Base-by-base conservation (phyloP, 2,113 vertebrate species). In the Brachionichthys hirsutus region DNA sequence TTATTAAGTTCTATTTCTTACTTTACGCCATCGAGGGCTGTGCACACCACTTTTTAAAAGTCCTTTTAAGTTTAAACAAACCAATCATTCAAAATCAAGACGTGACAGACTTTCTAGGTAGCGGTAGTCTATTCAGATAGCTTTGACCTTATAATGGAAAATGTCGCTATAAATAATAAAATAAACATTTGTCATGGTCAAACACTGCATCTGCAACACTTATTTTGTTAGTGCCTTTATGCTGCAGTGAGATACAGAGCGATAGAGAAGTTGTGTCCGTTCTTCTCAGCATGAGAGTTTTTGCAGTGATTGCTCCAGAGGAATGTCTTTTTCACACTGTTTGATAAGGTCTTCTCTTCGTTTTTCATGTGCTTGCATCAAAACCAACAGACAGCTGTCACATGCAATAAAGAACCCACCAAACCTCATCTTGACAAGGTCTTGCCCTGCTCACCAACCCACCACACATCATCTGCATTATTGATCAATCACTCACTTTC, bases 401-500 rank as follows among this genome's bases (percentile, higher is more conserved):
- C 40, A 56, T 36, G 40, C 46, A 58, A 82, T n/a, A n/a, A 70
- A 81, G 81, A 75, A 83, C 55, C 62, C 51, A 70, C 48, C 57
- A 73, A 73, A 43, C 45, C 14, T 57, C 63, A 51, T 75, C 58
- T 54, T 74, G 84, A 84, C 62, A 84, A 72, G 76, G 75, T 81
- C 80, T 70, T 1, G 46, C 73, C 69, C 73, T 52, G 62, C 56
- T 70, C 78, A 52, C 75, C 41, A 70, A 49, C 53, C 54, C 59
- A 62, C 20, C 62, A 68, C 67, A 75, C 51, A 63, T 43, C 51
- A 72, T 46, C 10, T 19, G 17, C 51, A 62, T 65, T 85, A 86
- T 87, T 66, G 83, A 87, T 86, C 74, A 73, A 36, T 80, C 69
- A 49, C 64, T 78, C 78, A 54, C 69, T 65, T 80, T 80, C 50